These are phyloP conservation scores for Zophobas atratus DNA, from an alignment of 1,140 invertebrate genomes.

Conservation along the genomic window DNA sequence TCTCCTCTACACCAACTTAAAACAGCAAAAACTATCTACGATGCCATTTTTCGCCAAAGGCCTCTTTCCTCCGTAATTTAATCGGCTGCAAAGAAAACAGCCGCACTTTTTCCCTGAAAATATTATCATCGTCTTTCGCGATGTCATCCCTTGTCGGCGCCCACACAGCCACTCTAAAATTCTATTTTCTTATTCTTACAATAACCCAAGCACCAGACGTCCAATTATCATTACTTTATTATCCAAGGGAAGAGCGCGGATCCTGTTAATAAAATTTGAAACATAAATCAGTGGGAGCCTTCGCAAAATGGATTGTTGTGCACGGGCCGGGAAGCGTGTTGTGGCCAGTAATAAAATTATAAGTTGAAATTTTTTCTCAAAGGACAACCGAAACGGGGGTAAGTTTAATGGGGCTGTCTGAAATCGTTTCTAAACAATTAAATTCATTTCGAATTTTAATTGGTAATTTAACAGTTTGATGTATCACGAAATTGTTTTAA, in stretches of 20 bases:
- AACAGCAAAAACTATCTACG: neutral
- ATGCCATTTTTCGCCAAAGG: neutral
- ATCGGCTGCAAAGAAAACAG: neutral
- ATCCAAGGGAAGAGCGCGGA: neutral
- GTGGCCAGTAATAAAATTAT: constrained; percentile 27
- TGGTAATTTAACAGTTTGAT: constrained; percentile 5
- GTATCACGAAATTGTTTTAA: constrained; percentile 22
- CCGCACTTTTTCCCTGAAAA: neutral
- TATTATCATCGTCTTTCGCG: neutral
- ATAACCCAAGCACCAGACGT: no score
- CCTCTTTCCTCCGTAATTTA: neutral
- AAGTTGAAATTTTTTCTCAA: constrained; percentile 14
- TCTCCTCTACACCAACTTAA: no score
- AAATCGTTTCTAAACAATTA: constrained; percentile 12
- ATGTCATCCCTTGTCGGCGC: neutral
- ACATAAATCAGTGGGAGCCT: constrained; percentile 14
- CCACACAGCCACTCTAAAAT: no score
- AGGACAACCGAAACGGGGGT: constrained; percentile 2
- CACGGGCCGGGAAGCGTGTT: neutral
- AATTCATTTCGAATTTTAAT: constrained; percentile 28
- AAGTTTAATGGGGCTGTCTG: constrained; percentile 19
- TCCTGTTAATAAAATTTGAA: constrained; percentile 11
- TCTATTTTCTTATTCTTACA: no score
- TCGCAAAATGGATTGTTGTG: constrained; percentile 4
- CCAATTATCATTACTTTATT: no score